Evolutionary conservation across 2,888 invertebrate genomes (phyloP).

Genomic region (Cremastinae sp.): DNA sequence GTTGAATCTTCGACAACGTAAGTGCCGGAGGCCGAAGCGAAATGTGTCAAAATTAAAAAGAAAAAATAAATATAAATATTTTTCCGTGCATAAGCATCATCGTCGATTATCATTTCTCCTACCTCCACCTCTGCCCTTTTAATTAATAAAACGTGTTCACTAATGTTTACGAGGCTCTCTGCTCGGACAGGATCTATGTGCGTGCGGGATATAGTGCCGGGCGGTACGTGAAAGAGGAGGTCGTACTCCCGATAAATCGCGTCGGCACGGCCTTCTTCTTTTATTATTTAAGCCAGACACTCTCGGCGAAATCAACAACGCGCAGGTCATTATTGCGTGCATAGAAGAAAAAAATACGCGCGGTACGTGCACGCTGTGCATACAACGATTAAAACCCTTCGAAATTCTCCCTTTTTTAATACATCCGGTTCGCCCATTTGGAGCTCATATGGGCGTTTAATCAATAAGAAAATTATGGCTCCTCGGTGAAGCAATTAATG

Average conservation of each 20-base stretch:
- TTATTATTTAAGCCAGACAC: constrained; percentile 16
- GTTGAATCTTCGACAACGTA: too few relatives aligned
- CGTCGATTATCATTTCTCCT: constrained; percentile 9
- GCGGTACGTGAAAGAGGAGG: constrained; percentile 62
- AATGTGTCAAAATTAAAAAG: background rate
- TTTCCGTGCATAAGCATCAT: background rate
- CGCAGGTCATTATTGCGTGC: constrained; percentile 25
- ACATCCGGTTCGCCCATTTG: constrained; percentile 44
- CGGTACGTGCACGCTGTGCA: constrained; percentile 52
- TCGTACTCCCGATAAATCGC: constrained; percentile 62
- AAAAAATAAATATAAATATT: background rate
- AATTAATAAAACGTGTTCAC: constrained; percentile 61
- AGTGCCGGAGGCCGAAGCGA: too few relatives aligned
- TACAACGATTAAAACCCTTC: constrained; percentile 45
- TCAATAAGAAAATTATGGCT: constrained; percentile 62
- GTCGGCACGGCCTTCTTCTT: constrained; percentile 32
- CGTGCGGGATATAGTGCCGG: constrained; percentile 39
- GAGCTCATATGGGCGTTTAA: constrained; percentile 57
- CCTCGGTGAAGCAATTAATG: constrained; percentile 71
- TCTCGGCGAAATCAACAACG: constrained; percentile 1
- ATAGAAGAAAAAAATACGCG: constrained; percentile 41
- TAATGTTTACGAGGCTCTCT: constrained; percentile 57
- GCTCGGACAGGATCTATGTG: constrained; percentile 33
- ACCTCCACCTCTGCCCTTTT: constrained; percentile 27
- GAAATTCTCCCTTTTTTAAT: background rate